Base-by-base conservation (phyloP, 2,113 vertebrate species). In the Seriola aureovittata region DNA sequence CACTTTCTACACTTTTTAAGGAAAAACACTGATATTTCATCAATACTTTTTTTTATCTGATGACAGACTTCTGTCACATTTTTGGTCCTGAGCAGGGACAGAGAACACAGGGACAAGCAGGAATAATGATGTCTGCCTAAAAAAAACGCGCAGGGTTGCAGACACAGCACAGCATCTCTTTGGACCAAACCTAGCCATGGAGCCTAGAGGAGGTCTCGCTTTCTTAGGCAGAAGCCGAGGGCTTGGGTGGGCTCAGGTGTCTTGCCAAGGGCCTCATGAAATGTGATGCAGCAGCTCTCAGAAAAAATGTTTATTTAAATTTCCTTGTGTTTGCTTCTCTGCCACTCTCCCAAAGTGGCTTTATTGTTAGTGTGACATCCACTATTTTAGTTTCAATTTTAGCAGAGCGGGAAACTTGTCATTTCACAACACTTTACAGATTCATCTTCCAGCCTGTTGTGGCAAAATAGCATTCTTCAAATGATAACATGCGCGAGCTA, bases 361-460 rank as follows among this genome's bases (percentile, higher is more conserved):
- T 77, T 59, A 80, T 82, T 85, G 60, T 84, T 17, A 34, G 46
- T 9, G 5, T 75, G 80, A 79, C 85, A 87, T 40, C 59, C 42
- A 50, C 66, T 70, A 78, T 78, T 88, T 88, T 77, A 44, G 40
- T 69, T 76, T 73, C 50, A 85, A 74, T 86, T 80, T 71, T 57
- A 64, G 71, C 55, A 11, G 46, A 80, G n/a, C 9, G 25, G 58
- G 34, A 77, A 81, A 79, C 60, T 4, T 64, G 72, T 81, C 71
- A 84, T 90, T 84, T 88, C 40, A 42, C 17, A 78, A 21, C 78
- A 75, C 62, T 75, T 84, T 81, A 71, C 64, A 70, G 68, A 80
- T 83, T 72, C 66, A 74, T 84, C 77, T 88, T 71, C 55, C 54
- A 63, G 44, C 69, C 83, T 72, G 38, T 72, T 69, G 2, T 19